Base-by-base conservation (phyloP, 2,888 invertebrate species). In the Troides helena region DNA sequence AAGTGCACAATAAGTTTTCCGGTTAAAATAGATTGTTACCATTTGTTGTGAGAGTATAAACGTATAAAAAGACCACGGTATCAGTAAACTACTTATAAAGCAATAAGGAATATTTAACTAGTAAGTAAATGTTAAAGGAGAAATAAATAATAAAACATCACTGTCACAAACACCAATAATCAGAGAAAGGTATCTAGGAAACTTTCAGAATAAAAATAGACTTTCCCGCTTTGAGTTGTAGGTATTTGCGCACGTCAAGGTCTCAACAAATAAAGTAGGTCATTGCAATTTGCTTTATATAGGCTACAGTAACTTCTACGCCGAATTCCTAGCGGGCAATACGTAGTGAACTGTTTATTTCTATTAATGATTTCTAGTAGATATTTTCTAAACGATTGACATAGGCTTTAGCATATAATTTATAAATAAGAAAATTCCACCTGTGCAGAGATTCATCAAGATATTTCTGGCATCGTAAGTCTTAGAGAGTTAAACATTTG, bases 211-310 rank as follows among this genome's bases (percentile, higher is more conserved):
- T 43, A 65, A 59, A 59, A 59, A 65, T 65, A 68, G 30, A 50
- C 59, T 63, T 62, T 68, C 61, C 62, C 68, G 62, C 68, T 62
- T 23, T 58, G 43, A 53, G 46, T 10, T 59, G 25, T 46, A 64
- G 62, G 57, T 58, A 68, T 62, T 70, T 66, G 65, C 67, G 63
- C 68, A 61, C 71, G 68, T 67, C 56, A 64, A 68, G 68, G 68
- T 68, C 68, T 59, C 62, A 53, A 68, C 58, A 68, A 66, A 66
- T 61, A 61, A 69, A 66, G 69, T 72, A 63, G 64, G 68, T 72
- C 68, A 68, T 62, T 68, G 68, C 58, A 68, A 64, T 64, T 60
- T 67, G 39, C 39, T 50, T 50, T 50, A 18, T 50, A 18, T 50
- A 50, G 50, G 17, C 18, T 50, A 50, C 18, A 14, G 46, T 46